Conservation (phyloP, 2,113 vertebrate genomes). For the Gorsachius goisagi region DNA sequence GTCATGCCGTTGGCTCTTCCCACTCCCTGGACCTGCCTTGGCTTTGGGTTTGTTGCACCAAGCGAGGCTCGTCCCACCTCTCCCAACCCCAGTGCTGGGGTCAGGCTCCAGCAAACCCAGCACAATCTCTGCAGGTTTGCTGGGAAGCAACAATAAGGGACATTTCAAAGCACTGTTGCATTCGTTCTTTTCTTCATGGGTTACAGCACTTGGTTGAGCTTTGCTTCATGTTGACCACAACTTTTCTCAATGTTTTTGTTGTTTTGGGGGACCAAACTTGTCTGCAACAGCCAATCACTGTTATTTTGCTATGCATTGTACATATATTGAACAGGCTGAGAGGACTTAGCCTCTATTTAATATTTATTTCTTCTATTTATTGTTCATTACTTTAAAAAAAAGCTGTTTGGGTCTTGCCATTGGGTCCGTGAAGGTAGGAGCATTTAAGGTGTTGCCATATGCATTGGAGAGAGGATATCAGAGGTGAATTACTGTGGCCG, state of each 20-base stretch:
- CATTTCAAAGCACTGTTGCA: background rate
- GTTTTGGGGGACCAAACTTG: constrained; percentile 1
- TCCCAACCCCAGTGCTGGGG: background rate
- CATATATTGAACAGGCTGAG: constrained; percentile 63
- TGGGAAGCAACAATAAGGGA: background rate
- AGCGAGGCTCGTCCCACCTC: background rate
- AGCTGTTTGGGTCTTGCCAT: background rate
- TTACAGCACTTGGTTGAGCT: background rate
- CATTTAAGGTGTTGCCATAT: background rate
- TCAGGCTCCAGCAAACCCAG: background rate
- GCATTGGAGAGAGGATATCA: background rate
- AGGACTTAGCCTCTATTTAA: constrained; percentile 68
- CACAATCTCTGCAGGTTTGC: background rate
- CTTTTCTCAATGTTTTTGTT: background rate
- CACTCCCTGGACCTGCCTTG: background rate
- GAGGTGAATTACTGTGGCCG: background rate
- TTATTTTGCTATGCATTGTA: constrained; percentile 82
- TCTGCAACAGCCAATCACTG: constrained; percentile 43
- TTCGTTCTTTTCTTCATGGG: background rate
- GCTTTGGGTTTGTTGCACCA: background rate
- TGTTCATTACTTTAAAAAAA: constrained; percentile 53
- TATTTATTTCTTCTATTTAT: constrained; percentile 86
- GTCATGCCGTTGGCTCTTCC: background rate
- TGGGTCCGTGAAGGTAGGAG: background rate
- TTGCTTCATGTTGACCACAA: background rate